phyloP scores from a whole-genome alignment of 2,797 vertebrate genomes.

The Lepus oiostolus region DNA sequence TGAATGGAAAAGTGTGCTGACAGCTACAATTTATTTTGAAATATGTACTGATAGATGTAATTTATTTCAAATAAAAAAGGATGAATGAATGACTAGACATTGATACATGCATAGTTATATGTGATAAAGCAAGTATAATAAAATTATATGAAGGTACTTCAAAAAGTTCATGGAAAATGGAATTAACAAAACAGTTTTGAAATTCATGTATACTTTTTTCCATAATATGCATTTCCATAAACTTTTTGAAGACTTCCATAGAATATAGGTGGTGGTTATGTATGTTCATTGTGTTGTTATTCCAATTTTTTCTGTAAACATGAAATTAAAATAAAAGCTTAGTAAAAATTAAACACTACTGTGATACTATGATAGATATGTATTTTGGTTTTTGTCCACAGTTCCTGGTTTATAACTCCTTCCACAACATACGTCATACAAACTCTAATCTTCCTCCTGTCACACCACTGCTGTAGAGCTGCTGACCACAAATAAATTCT shows the following conservation, averaged over 20 bases:
- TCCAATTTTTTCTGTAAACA: slow-evolving; percentile 11
- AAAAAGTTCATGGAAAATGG: no score
- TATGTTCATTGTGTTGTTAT: background rate
- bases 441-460: no score
- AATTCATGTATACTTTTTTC: no score
- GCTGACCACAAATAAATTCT: no score
- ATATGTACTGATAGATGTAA: background rate
- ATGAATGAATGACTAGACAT: background rate
- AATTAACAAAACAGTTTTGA: no score
- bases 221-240: no score
- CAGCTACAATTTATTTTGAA: slow-evolving; percentile 38
- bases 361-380: background rate
- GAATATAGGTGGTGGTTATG: slow-evolving; percentile 16
- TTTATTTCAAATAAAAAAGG: background rate
- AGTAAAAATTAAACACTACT: slow-evolving; percentile 49
- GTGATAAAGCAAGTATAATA: background rate
- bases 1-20: background rate
- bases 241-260: background rate
- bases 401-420: no score
- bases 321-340: slow-evolving; percentile 54
- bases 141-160: no score
- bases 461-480: no score
- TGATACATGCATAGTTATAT: background rate
- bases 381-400: no score
- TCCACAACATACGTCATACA: no score